Percentiles rank a stretch among this genome's conserved stretches.
phyloP scores from a whole-genome alignment of 2,888 invertebrate genomes.

The Ichneumon xanthorius region DNA sequence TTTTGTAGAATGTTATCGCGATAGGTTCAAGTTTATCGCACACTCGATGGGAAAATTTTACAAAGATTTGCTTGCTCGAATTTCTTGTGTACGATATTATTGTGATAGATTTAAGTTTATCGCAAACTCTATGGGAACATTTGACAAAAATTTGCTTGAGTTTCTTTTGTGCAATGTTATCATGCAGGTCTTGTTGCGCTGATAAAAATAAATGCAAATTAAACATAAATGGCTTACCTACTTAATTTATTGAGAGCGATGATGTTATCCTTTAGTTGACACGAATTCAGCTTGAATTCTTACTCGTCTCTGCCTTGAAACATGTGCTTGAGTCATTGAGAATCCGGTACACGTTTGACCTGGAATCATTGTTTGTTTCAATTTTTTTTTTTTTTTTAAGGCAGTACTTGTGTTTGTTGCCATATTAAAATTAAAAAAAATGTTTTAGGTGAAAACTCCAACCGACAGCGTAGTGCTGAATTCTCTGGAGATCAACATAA shows the following conservation, averaged over 20 bases:
- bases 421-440: background rate
- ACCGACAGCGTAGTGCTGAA: conserved; percentile 91
- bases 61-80: background rate
- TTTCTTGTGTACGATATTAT: too few species aligned
- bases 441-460: conserved; percentile 87
- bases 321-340: too few species aligned
- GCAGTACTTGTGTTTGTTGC: too few species aligned
- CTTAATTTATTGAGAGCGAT: background rate
- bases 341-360: too few species aligned
- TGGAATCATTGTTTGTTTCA: too few species aligned
- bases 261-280: background rate
- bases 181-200: background rate
- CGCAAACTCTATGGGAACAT: background rate
- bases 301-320: too few species aligned
- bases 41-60: background rate
- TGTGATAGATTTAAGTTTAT: background rate
- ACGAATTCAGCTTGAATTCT: too few species aligned
- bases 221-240: background rate
- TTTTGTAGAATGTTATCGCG: background rate
- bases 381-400: background rate
- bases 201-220: background rate
- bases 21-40: background rate
- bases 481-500: conserved; percentile 91
- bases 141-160: background rate
- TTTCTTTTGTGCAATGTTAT: background rate